A percentile compares a stretch with the other conserved stretches of the same genome.
Evolutionary conservation across 2,888 invertebrate species (phyloP).

Genomic region (Ennomos erosarius): DNA sequence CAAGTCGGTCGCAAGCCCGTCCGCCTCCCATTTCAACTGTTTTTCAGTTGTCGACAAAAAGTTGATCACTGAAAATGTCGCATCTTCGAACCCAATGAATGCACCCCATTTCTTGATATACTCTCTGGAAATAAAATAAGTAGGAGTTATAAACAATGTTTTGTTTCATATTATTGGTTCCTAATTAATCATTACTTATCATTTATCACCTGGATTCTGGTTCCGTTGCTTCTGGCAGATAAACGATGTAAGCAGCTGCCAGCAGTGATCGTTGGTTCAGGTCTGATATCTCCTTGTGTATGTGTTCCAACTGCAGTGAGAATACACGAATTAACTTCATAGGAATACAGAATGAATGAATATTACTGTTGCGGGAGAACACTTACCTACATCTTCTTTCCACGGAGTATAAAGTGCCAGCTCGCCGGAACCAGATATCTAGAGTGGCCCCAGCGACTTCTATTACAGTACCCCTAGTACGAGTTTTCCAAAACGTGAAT

Average conservation of each 20-base stretch:
- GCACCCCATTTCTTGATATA: slow-evolving; percentile 79
- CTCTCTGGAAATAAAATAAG: slow-evolving; percentile 50
- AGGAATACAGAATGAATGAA: too few relatives aligned
- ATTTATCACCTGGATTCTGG: slow-evolving; percentile 83
- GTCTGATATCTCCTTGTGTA: slow-evolving; percentile 86
- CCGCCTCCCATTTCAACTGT: slow-evolving; percentile 93
- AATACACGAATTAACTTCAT: neutral
- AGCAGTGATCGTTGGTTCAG: slow-evolving; percentile 88
- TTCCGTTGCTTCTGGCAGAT: slow-evolving; percentile 89
- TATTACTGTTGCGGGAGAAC: too few relatives aligned
- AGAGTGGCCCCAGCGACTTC: too few relatives aligned
- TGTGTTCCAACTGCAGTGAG: slow-evolving; percentile 82
- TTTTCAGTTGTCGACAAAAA: slow-evolving; percentile 82
- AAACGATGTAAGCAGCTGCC: slow-evolving; percentile 92
- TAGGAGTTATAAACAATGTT: neutral
- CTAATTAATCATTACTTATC: too few relatives aligned
- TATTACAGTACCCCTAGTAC: too few relatives aligned
- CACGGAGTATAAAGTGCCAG: too few relatives aligned
- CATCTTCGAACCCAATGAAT: slow-evolving; percentile 69
- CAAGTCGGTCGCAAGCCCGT: slow-evolving; percentile 92
- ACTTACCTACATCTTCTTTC: too few relatives aligned
- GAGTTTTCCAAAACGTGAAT: too few relatives aligned
- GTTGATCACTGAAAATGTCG: slow-evolving; percentile 70
- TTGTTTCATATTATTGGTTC: too few relatives aligned
- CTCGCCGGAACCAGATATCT: too few relatives aligned